Percentiles rank a stretch among this genome's conserved stretches.
These are phyloP conservation scores for Heliothis virescens DNA, from an alignment of 1,140 invertebrate genomes.

Conservation along the genomic window DNA sequence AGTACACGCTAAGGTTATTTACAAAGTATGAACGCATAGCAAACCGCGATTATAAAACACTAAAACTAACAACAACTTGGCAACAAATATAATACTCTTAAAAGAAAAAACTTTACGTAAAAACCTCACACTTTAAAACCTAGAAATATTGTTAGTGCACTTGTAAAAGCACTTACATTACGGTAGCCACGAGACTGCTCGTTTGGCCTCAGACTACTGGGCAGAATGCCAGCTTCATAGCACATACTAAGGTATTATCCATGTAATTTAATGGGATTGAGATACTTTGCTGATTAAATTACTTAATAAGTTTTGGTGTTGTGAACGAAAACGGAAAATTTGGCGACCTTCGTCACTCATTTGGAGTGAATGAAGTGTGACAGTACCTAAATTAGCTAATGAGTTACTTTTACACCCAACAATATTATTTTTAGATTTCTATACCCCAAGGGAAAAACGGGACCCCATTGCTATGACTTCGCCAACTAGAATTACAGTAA, in stretches of 20 bases:
- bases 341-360: no score
- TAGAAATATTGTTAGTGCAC: constrained; percentile 12
- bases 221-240: neutral
- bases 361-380: no score
- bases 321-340: neutral
- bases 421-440: no score
- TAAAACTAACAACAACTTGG: no score
- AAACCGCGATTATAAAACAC: no score
- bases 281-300: constrained; percentile 21
- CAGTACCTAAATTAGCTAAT: no score
- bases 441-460: no score
- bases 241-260: neutral
- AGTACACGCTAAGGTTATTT: no score
- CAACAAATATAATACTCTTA: neutral
- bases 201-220: neutral
- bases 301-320: neutral
- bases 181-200: constrained; percentile 19
- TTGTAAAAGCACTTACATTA: constrained; percentile 23
- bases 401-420: no score
- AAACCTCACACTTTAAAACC: neutral
- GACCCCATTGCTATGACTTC: no score
- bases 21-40: no score
- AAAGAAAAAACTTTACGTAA: neutral
- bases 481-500: no score
- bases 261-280: constrained; percentile 14